Conservation (phyloP, 1,140 invertebrate species). For the Zaprionus kolodkinae region DNA sequence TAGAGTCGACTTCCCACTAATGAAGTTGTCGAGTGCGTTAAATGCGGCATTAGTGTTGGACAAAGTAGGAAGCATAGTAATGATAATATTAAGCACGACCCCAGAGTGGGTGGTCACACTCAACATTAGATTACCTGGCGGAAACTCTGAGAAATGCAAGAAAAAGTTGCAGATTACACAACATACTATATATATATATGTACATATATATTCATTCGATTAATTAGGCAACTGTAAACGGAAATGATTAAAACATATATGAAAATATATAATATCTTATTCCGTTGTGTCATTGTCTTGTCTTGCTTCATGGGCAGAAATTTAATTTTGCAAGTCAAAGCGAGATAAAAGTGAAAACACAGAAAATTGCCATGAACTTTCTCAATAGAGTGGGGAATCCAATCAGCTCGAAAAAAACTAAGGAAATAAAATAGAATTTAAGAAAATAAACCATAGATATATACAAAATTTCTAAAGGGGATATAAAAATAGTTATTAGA, state of each 20-base stretch:
- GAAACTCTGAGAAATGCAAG: neutral
- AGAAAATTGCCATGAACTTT: neutral
- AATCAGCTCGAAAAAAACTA: neutral
- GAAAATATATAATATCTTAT: neutral
- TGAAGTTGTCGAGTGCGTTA: slow-evolving; percentile 41
- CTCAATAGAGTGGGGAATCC: neutral
- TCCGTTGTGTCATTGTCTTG: neutral
- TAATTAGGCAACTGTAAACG: slow-evolving; percentile 1
- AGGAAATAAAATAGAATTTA: neutral
- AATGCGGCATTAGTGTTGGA: slow-evolving; percentile 24
- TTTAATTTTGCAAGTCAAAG: slow-evolving; percentile 10
- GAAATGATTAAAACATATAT: slow-evolving; percentile 10
- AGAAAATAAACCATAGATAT: too few species aligned
- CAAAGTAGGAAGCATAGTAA: slow-evolving; percentile 33
- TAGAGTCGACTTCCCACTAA: slow-evolving; percentile 32
- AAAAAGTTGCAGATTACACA: slow-evolving; percentile 12
- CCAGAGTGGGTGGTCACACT: neutral
- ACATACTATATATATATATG: slow-evolving; percentile 9
- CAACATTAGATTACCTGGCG: neutral
- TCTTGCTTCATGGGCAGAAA: slow-evolving; percentile 12
- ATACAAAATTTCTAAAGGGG: too few species aligned
- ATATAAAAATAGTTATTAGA: too few species aligned
- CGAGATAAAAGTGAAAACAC: slow-evolving; percentile 18
- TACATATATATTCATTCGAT: slow-evolving; percentile 12
- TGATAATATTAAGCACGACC: slow-evolving; percentile 39